Percentiles rank a stretch among this genome's conserved stretches.
Evolutionary conservation across 2,113 vertebrate species (phyloP).

Genomic region (Phylloscopus trochiloides): DNA sequence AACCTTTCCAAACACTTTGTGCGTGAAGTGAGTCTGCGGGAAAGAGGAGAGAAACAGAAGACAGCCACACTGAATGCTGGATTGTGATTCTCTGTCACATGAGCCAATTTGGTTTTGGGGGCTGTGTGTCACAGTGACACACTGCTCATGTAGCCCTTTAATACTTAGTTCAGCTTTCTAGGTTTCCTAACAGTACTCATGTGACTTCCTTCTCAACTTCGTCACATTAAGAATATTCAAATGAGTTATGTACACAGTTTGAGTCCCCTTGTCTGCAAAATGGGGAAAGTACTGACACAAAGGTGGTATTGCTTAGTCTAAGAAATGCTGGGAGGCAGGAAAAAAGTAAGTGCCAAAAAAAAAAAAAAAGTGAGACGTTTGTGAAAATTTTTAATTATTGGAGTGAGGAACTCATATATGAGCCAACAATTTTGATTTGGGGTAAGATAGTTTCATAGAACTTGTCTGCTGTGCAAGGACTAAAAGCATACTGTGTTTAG

Average conservation of each 20-base stretch:
- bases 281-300: background rate
- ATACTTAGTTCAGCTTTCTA: background rate
- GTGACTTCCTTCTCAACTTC: background rate
- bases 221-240: background rate
- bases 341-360: background rate
- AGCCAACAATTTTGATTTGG: background rate
- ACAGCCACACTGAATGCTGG: background rate
- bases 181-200: background rate
- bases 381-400: background rate
- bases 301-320: background rate
- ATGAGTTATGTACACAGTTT: background rate
- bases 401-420: background rate
- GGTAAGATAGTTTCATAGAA: background rate
- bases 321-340: background rate
- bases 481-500: background rate
- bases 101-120: background rate
- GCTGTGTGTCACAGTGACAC: background rate
- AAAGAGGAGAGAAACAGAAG: background rate
- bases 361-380: fast-evolving
- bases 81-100: slow-evolving; percentile 4
- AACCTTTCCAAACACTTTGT: background rate
- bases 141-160: background rate
- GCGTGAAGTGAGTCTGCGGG: background rate
- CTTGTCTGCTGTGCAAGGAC: background rate
- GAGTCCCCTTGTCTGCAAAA: background rate